Evolutionary conservation across 2,797 vertebrate species (phyloP), one percentile per base, ranked within the genome.

Genomic region (Petrocephalus sullivani): DNA sequence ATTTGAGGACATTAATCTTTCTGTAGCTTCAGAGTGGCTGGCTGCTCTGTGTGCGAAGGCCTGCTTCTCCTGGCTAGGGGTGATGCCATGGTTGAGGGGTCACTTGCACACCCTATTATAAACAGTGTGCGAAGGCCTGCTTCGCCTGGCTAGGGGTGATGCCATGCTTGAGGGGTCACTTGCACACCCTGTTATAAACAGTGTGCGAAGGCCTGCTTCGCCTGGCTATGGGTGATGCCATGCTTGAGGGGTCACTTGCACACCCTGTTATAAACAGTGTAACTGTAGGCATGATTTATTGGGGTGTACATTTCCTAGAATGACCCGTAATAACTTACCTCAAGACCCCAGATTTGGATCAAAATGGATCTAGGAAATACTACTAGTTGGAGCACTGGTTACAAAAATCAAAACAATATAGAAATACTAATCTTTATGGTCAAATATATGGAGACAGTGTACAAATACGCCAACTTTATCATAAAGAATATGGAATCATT

Each of bases 1-100:
- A 58, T 54, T 75, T 75, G 4, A 87, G 53, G 28, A 81, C 67
- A 56, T 71, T 37, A 33, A 54, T 61, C 49, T 71, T 87, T 37
- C 16, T 87, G 58, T 54, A 37, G 51, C 87, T 6, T 56, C 21
- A 58, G 61, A 87, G 71, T 81, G 87, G 71, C 41, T 81, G 71
- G 5, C 7, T 46, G 3, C 71, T 81, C 41, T 81, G 16, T 78
- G 37, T n/a, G 75, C 3, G 3, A 49, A 49, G 75, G 41, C 75
- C 75, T 81, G 41, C 19, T 49, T 81, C 0, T 16, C 75, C 46
- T 81, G 75, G 41, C 0, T 21, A 49, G 1, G 41, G 37, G 37
- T 21, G 75, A 81, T 49, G 41, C 19, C 75, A 49, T 16, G 46
- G 6, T 81, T 81, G 19, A 81, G 7, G 19, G 19, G 46, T 49